These are phyloP conservation scores for Numida meleagris DNA, from an alignment of 2,113 vertebrate genomes.

Conservation along the genomic window DNA sequence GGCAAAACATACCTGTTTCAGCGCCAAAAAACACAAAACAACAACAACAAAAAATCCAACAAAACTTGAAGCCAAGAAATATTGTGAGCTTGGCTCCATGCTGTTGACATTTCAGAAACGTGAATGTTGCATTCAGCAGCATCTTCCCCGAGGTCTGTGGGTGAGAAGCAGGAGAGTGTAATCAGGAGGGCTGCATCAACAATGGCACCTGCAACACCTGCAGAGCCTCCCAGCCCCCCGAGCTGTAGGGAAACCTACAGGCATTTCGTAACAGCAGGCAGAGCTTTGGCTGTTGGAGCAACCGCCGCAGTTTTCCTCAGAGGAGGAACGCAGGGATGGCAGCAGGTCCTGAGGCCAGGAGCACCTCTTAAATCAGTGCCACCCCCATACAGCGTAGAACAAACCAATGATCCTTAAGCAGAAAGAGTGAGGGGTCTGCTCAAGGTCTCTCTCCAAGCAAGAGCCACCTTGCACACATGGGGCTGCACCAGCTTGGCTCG, in stretches of 20 bases:
- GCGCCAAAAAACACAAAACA: not conserved
- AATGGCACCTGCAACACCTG: not conserved
- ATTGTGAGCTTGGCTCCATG: not conserved
- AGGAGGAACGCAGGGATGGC: not conserved
- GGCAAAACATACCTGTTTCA: not conserved
- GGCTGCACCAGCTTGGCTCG: constrained; percentile 7
- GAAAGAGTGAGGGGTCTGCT: not conserved
- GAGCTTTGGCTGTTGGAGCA: not conserved
- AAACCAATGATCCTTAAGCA: not conserved
- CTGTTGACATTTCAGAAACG: accelerated
- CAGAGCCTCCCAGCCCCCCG: not conserved
- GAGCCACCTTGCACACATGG: not conserved
- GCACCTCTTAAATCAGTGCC: not conserved
- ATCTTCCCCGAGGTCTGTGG: not conserved
- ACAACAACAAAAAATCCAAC: no score
- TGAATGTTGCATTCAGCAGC: not conserved
- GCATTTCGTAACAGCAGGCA: not conserved
- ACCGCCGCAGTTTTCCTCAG: not conserved
- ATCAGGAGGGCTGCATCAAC: not conserved
- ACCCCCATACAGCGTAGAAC: not conserved
- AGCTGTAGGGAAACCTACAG: not conserved
- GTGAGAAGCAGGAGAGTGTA: not conserved
- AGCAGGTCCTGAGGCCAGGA: not conserved
- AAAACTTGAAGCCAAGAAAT: not conserved
- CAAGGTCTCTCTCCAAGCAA: accelerated